Percentiles rank a stretch among this genome's conserved stretches.
Evolutionary conservation across 2,888 invertebrate species (phyloP).

Genomic region (Xestia xanthographa): DNA sequence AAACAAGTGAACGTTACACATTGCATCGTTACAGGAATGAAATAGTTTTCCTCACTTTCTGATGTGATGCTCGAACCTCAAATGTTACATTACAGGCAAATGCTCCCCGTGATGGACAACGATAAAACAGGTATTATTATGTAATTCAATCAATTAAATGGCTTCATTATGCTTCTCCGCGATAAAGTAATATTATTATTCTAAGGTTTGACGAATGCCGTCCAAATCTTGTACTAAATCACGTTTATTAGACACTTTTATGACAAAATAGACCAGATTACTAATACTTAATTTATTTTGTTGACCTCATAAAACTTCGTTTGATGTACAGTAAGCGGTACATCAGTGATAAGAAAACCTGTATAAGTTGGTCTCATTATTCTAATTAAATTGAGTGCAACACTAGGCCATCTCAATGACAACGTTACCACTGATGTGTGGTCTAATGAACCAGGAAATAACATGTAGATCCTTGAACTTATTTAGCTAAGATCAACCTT

Average conservation of each 20-base stretch:
- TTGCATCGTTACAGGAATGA: neutral
- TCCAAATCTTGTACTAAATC: neutral
- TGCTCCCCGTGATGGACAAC: neutral
- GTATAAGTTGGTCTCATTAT: neutral
- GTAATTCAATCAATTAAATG: slow-evolving; percentile 8
- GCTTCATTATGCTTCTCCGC: neutral
- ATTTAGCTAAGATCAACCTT: slow-evolving; percentile 30
- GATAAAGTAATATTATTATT: neutral
- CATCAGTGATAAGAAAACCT: neutral
- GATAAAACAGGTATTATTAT: neutral
- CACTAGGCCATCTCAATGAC: neutral
- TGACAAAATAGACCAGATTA: slow-evolving; percentile 29
- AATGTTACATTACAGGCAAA: neutral
- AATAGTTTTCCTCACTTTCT: neutral
- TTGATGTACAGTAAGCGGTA: slow-evolving; percentile 3
- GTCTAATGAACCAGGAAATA: slow-evolving; percentile 38
- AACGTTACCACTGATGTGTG: neutral
- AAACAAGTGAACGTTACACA: neutral
- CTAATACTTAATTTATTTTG: slow-evolving; percentile 11
- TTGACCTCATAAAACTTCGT: slow-evolving; percentile 30
- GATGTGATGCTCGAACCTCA: neutral
- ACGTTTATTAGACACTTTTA: slow-evolving; percentile 6
- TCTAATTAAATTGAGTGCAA: neutral
- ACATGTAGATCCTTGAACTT: slow-evolving; percentile 58
- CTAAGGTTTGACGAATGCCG: neutral